Conservation (phyloP, 2,888 invertebrate genomes). For the Phortica okadai region DNA sequence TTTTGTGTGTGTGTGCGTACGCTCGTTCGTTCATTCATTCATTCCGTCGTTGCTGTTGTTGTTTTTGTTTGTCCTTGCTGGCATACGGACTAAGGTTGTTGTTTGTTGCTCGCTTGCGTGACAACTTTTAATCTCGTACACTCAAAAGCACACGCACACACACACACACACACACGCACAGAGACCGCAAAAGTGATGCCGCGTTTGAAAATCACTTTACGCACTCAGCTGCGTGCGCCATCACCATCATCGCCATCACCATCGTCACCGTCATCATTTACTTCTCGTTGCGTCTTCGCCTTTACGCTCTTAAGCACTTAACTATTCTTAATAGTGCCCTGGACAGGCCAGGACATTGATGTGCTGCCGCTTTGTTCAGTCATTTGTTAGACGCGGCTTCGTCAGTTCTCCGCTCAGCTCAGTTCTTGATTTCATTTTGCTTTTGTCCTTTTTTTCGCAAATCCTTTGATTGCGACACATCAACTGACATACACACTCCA, state of each 20-base stretch:
- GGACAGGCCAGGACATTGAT: constrained; percentile 62
- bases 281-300: constrained; percentile 62
- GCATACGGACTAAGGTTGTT: constrained; percentile 61
- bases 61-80: not conserved
- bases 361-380: constrained; percentile 55
- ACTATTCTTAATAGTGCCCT: constrained; percentile 50
- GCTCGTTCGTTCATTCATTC: no score
- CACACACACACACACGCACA: constrained; percentile 36
- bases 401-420: not conserved
- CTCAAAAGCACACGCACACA: constrained; percentile 39
- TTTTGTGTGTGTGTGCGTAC: not conserved
- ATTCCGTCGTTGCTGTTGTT: not conserved
- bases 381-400: constrained; percentile 54
- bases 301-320: constrained; percentile 13
- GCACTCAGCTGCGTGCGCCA: constrained; percentile 8
- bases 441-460: constrained; percentile 43
- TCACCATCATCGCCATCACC: not conserved
- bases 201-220: constrained; percentile 70
- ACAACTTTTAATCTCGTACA: constrained; percentile 69
- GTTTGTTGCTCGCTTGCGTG: constrained; percentile 68
- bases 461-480: constrained; percentile 48
- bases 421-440: not conserved
- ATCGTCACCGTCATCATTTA: not conserved
- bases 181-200: constrained; percentile 35
- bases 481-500: no score